Evolutionary conservation across 2,113 vertebrate species (phyloP).

Genomic region (Stigmatopora argus): DNA sequence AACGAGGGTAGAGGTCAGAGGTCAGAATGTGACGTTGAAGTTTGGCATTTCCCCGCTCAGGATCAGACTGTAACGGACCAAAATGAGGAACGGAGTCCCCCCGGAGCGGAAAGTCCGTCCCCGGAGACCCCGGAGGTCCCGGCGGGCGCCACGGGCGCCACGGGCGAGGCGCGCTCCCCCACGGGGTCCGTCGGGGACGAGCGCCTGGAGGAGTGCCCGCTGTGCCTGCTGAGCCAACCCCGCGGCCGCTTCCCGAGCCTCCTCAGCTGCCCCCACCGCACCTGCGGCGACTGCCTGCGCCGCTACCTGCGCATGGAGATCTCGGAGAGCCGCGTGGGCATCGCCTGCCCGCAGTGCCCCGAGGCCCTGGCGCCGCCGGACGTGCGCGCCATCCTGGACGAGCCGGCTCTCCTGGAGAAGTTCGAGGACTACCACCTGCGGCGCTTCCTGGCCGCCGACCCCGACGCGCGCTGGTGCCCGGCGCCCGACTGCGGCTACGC

Average conservation of each 20-base stretch:
- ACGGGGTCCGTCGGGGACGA: conserved; percentile 70
- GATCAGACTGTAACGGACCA: conserved; percentile 39
- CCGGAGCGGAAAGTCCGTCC: conserved; percentile 42
- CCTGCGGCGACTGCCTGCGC: conserved; percentile 74
- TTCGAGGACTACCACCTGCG: conserved; percentile 80
- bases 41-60: not conserved
- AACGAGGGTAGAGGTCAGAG: no score
- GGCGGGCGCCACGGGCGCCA: conserved; percentile 25
- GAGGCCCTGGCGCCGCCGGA: conserved; percentile 65
- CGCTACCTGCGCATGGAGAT: conserved; percentile 77
- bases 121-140: conserved; percentile 25
- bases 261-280: conserved; percentile 72
- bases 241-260: conserved; percentile 73
- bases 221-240: conserved; percentile 81
- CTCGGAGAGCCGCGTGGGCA: conserved; percentile 75
- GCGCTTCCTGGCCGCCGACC: conserved; percentile 75
- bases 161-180: conserved; percentile 33
- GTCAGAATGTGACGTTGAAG: no score
- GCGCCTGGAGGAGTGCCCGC: conserved; percentile 79
- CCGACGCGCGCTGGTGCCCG: conserved; percentile 80
- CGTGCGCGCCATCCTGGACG: conserved; percentile 72
- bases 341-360: conserved; percentile 78
- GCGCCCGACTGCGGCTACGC: conserved; percentile 82
- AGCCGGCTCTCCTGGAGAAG: conserved; percentile 70
- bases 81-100: conserved; percentile 38